Percentiles rank a stretch among this genome's conserved stretches.
These are phyloP conservation scores for Deroplatys truncata DNA, from an alignment of 2,888 invertebrate species.

Conservation along the genomic window DNA sequence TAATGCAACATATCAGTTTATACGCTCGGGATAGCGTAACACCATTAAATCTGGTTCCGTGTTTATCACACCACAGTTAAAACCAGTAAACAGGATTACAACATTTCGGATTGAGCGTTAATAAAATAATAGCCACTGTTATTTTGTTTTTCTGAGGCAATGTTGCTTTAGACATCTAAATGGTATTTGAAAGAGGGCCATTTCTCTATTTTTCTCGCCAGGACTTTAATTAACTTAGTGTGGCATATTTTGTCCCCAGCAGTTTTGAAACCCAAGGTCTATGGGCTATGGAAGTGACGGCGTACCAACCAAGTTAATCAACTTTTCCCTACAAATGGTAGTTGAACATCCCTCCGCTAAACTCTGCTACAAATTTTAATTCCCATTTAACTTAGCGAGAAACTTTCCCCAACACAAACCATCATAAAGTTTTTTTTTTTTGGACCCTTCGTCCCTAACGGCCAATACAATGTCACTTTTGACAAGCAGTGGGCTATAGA, in stretches of 20 bases:
- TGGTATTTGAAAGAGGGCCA: too few species aligned
- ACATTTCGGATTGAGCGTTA: neutral
- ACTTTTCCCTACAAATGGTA: neutral
- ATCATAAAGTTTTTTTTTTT: neutral
- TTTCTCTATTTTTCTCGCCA: neutral
- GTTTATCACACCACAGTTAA: neutral
- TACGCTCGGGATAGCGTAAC: neutral
- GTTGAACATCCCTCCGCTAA: too few species aligned
- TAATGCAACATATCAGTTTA: too few species aligned
- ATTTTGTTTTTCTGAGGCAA: neutral
- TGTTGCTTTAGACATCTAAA: neutral
- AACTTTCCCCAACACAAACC: neutral
- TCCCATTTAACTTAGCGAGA: neutral
- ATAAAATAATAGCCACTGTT: neutral
- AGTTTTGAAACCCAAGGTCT: neutral
- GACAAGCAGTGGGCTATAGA: neutral
- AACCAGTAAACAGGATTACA: neutral
- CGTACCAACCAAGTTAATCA: neutral
- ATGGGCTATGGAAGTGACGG: neutral
- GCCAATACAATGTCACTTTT: neutral
- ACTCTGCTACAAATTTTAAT: neutral
- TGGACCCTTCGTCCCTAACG: neutral
- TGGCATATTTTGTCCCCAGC: neutral
- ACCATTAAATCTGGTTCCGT: neutral
- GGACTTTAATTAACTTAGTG: slow-evolving; percentile 6